Evolutionary conservation across 2,113 vertebrate species (phyloP).

Genomic region (Grammomys dolichurus): DNA sequence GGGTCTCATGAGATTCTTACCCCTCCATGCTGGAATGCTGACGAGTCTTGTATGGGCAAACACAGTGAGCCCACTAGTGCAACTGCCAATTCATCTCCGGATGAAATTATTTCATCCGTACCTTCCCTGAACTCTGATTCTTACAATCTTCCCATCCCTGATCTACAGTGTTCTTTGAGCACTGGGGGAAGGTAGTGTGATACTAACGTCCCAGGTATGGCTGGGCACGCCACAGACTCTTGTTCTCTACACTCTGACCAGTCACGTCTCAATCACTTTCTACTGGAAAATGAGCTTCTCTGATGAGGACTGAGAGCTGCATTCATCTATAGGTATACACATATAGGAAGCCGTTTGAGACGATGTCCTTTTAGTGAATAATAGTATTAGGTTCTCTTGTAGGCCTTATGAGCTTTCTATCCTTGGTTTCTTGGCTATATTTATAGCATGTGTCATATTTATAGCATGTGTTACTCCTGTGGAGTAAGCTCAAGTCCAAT

Average conservation of each 20-base stretch:
- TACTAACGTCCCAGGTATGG: neutral
- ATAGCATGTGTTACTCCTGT: neutral
- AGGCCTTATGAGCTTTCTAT: neutral
- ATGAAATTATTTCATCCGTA: neutral
- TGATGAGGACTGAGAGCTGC: neutral
- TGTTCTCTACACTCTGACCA: neutral
- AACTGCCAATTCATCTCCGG: neutral
- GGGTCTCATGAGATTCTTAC: neutral
- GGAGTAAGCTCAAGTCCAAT: neutral
- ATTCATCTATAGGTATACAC: neutral
- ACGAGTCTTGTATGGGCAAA: neutral
- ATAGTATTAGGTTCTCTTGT: neutral
- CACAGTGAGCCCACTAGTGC: neutral
- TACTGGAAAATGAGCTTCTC: neutral
- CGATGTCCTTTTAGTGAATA: neutral
- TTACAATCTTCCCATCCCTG: neutral
- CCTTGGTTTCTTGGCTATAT: neutral
- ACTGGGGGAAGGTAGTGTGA: too few relatives aligned
- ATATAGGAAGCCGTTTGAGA: neutral
- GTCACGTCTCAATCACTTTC: neutral
- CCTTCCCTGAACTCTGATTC: neutral
- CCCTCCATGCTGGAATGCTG: too few relatives aligned
- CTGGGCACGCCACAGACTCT: neutral
- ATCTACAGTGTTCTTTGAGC: neutral
- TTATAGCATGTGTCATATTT: neutral